phyloP scores from a whole-genome alignment of 2,888 invertebrate genomes.

The Hypsopygia costalis region DNA sequence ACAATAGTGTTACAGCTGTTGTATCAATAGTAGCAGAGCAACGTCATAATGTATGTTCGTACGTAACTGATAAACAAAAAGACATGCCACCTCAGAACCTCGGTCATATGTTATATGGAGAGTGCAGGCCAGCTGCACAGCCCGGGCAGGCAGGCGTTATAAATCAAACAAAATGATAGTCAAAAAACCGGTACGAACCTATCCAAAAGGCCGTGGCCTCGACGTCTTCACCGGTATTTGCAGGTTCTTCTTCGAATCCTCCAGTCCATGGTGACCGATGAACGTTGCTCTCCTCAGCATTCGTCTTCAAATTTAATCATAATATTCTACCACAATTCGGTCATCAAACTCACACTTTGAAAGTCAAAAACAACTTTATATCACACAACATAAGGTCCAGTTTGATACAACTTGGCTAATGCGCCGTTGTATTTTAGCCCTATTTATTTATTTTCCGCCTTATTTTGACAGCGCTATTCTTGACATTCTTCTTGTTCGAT shows the following conservation, averaged over 20 bases:
- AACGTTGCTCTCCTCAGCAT: conserved; percentile 44
- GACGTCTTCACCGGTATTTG: conserved; percentile 62
- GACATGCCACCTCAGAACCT: too few relatives aligned
- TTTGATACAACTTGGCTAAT: conserved; percentile 39
- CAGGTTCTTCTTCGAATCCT: conserved; percentile 54
- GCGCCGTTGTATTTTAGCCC: conserved; percentile 59
- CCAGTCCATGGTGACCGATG: conserved; percentile 60
- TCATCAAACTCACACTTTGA: conserved; percentile 29
- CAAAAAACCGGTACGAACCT: conserved; percentile 79
- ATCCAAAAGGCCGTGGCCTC: conserved; percentile 71
- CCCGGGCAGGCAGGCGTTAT: conserved; percentile 44
- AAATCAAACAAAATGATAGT: conserved; percentile 78
- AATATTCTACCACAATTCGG: conserved; percentile 48
- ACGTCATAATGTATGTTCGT: too few relatives aligned
- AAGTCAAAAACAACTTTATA: conserved; percentile 49
- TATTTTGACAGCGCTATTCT: conserved; percentile 63
- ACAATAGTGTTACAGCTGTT: too few relatives aligned
- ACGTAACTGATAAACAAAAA: too few relatives aligned
- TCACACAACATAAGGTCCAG: conserved; percentile 44
- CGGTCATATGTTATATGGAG: conserved; percentile 8
- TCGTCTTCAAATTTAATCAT: conserved; percentile 43
- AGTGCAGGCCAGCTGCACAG: conserved; percentile 48
- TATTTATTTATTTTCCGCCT: conserved; percentile 75
- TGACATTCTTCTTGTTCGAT: conserved; percentile 30
- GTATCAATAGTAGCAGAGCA: too few relatives aligned